Evolutionary conservation across 2,797 vertebrate species (phyloP), one percentile per base, ranked within the genome.

Genomic region (Notolabrus celidotus): DNA sequence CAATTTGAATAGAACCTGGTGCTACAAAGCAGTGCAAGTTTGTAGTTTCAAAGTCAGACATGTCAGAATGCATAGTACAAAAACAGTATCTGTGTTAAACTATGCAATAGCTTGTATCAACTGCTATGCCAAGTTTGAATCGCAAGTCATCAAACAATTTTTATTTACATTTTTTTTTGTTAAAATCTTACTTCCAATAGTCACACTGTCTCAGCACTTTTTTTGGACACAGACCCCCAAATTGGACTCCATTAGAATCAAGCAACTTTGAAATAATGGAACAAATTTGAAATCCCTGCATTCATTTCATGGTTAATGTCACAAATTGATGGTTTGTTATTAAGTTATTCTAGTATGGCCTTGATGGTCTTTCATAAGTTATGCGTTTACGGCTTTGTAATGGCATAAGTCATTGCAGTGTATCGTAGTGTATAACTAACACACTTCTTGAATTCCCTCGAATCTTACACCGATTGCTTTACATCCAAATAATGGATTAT

Each of bases 1-100:
- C 56, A 79, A 66, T 87, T 80, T 79, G 60, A 89, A 59, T 86
- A 87, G 75, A 89, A 90, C 78, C 71, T 68, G 68, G 82, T 83
- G 74, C 87, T 89, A 89, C 82, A 92, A 90, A 92, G 89, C 91
- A 90, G 88, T 91, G 89, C 87, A 89, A 87, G 68, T 91, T 83
- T 82, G 65, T 80, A 81, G 65, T 85, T 88, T 88, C 66, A 86
- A 83, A 88, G 71, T 86, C 71, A 84, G 60, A 83, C 79, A 85
- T 83, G 84, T 92, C 74, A 77, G 53, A 85, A 88, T 92, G 88
- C 85, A 92, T 89, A 92, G 84, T 88, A 92, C 60, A 91, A 85
- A 83, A 90, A 88, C 71, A 68, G 55, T 73, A 63, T 76, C 23
- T 79, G 83, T 70, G 61, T 70, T 85, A 74, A 86, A 85, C 79